Base-by-base conservation (phyloP, 1,140 invertebrate species). In the Tetraneura akinire region DNA sequence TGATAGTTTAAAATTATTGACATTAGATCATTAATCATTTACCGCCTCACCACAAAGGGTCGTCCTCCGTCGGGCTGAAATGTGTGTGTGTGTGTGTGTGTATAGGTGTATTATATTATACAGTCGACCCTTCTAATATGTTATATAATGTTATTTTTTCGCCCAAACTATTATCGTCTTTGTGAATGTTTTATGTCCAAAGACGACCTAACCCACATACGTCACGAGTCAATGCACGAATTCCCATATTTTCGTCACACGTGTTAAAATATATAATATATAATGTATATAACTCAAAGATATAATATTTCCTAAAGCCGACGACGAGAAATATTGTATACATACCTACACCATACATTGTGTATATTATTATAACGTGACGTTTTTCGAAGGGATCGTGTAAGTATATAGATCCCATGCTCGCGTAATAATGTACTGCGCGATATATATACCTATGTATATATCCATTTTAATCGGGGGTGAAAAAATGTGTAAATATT, bases 11-110 rank as follows among this genome's bases (percentile, higher is more conserved):
- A 42, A 42, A 42, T 37, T 45, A 66, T 66, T 66, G 64, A 66
- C 37, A 66, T 21, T 66, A 66, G 18, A 66, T 66, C 64, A 26
- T 66, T 66, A 42, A 66, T 66, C 64, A 66, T 66, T 66, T 21
- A 66, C 37, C 37, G 11, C n/a, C 10, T 13, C n/a, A n/a, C n/a
- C n/a, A n/a, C n/a, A n/a, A 13, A 6, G 10, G 5, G 10, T n/a
- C 14, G n/a, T 37, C 11, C n/a, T n/a, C n/a, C n/a, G n/a, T n/a
- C n/a, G n/a, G n/a, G n/a, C n/a, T n/a, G n/a, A n/a, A n/a, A n/a
- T n/a, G n/a, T n/a, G n/a, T n/a, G n/a, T n/a, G n/a, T n/a, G n/a
- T n/a, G n/a, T n/a, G n/a, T n/a, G n/a, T n/a, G n/a, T n/a, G n/a
- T n/a, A n/a, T n/a, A n/a, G n/a, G n/a, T n/a, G n/a, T n/a, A 29